Evolutionary conservation across 2,113 vertebrate genomes (phyloP), one percentile per base, ranked within the genome.

Genomic region (Menura novaehollandiae): DNA sequence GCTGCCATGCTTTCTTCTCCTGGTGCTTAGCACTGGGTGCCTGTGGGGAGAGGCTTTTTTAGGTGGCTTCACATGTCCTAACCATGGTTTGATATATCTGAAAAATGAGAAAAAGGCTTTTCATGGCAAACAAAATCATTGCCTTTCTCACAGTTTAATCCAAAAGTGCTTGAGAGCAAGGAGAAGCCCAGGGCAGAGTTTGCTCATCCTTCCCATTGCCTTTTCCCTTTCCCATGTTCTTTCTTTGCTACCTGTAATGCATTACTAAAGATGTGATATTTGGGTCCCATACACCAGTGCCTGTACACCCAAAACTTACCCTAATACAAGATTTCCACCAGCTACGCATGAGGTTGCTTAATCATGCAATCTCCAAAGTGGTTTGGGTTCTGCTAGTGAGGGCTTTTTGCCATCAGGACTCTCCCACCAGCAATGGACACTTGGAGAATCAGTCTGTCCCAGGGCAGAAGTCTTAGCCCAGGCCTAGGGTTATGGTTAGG

Each of bases 341-440:
- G 56, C 73, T 10, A 7, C 8, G 6, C 30, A 30, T 26, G 27
- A 64, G 15, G 26, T 73, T 44, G 16, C 20, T 68, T 73, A 56
- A 56, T 80, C 39, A 9, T 0, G 0, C 13, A 24, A 1, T 68
- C 59, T 46, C 62, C 73, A 13, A 32, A 77, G 23, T 26, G 4
- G 7, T 39, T 87, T 0, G 1, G 15, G 35, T 35, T 80, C 12
- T 52, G 15, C 13, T 14, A 22, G 28, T 4, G 1, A 46, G 33
- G 20, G 22, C 28, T 86, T 72, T 19, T 35, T 76, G 26, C 47
- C 49, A 39, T 39, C 8, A 20, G 55, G 33, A 73, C 22, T 72
- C 15, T 72, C 23, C 6, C 3, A 2, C 51, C 52, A 19, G n/a
- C n/a, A 44, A 0, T 32, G 13, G 1, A 53, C 6, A 7, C 5